These are phyloP conservation scores for Aphodius sticticus DNA, from an alignment of 2,888 invertebrate species.

Conservation along the genomic window DNA sequence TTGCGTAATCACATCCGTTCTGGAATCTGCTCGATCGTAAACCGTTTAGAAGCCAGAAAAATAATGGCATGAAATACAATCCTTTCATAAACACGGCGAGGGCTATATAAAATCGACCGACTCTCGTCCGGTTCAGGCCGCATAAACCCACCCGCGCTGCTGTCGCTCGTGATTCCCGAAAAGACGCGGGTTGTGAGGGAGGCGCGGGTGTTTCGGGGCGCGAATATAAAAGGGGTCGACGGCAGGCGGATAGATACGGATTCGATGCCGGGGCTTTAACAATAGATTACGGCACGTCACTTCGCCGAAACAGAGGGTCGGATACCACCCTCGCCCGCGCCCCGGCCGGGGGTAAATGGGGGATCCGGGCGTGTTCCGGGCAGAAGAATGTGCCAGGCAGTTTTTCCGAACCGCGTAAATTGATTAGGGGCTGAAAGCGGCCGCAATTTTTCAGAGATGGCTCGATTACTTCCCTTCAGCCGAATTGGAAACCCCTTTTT, in stretches of 20 bases:
- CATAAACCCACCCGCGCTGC: not conserved
- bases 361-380: constrained; percentile 39
- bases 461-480: constrained; percentile 46
- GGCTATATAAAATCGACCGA: too few species aligned
- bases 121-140: not conserved
- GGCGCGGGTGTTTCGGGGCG: constrained; percentile 30
- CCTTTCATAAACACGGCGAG: not conserved
- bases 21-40: constrained; percentile 20
- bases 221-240: constrained; percentile 7
- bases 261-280: constrained; percentile 7
- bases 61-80: constrained; percentile 12
- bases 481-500: not conserved
- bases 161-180: not conserved
- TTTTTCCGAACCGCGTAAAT: constrained; percentile 47
- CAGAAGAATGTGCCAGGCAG: constrained; percentile 43
- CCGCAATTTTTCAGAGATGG: constrained; percentile 50
- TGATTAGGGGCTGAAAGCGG: constrained; percentile 49
- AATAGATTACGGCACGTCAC: constrained; percentile 31
- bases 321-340: not conserved
- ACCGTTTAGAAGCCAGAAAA: constrained; percentile 23
- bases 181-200: not conserved
- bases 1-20: not conserved
- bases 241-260: not conserved
- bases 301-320: constrained; percentile 36
- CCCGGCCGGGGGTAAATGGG: not conserved